Evolutionary conservation across 1,140 invertebrate species (phyloP), one percentile per base, ranked within the genome.

Genomic region (Drosophila aff.): DNA sequence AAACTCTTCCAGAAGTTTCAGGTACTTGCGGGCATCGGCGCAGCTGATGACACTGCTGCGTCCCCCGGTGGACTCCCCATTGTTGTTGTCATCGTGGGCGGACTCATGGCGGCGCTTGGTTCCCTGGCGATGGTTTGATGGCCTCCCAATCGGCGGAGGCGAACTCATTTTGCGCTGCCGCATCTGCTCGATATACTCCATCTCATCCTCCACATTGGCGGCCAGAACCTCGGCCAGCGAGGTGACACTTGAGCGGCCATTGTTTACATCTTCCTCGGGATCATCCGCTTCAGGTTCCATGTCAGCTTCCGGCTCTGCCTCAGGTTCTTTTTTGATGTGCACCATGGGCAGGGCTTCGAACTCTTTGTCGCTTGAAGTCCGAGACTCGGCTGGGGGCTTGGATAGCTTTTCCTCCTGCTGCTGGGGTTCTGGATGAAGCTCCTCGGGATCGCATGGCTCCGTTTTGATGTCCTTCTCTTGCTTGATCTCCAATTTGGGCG

Each of bases 1-100:
- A 55, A 92, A 92, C 67, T 92, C 91, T 68, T 92, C 85, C 16
- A 92, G 28, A 16, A 82, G 65, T 50, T 92, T 92, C 52, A 92
- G 79, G 76, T 92, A 92, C 79, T 89, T 84, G 53, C 91, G 85
- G 13, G 91, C 91, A 62, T 92, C 85, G 15, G 64, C 61, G 55
- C 83, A 91, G 55, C 73, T 82, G 18, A 87, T 84, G 36, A 91
- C 81, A 18, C 49, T 69, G 40, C 69, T 50, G 9, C 61, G 57
- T 38, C 26, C 47, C 16, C 40, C 23, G 5, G 8, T 57, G 7
- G 49, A 16, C 11, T 47, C 66, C 5, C 65, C 81, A 26, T 82
- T 90, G 47, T 91, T 90, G 74, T 89, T 90, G 57, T 89, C 81
- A 28, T 89, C 81, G 23, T 75, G 61, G 18, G 40, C 26, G 23